Base-by-base conservation (phyloP, 1,140 invertebrate genomes). In the Geopemphigus sp. region DNA sequence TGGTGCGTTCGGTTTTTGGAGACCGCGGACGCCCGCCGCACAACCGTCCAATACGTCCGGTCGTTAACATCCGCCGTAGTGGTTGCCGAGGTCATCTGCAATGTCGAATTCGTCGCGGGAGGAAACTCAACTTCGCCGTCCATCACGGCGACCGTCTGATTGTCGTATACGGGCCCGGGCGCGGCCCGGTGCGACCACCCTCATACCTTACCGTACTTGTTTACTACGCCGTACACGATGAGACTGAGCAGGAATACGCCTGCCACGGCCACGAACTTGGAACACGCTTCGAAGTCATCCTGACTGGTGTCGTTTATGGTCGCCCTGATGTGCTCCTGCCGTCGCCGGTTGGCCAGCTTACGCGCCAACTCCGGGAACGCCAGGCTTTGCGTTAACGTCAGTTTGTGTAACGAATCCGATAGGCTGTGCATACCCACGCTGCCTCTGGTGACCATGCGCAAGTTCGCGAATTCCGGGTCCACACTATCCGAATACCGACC, bases 191-290 rank as follows among this genome's bases (percentile, higher is more conserved):
- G 86, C 85, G 92, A 88, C 88, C 90, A 91, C 61, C 90, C 90
- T 92, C 90, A 92, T 89, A 90, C 91, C 83, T 89, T 87, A 82
- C 91, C 90, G 83, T 92, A 92, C 84, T 92, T 92, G 83, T 92
- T 92, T 29, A 93, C 90, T 3, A 92, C 90, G 15, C 91, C 89
- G 84, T 92, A 92, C 72, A 92, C 91, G 83, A 93, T 86, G 64
- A 92, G 89, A 82, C 90, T 91, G 29, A 92, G 90, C 14, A 92
- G 84, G 81, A 92, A 89, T 24, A 92, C 84, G 1, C 92, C 89
- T 8, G 92, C 85, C 10, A 91, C 90, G 0, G 91, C 92, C 45
- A 92, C 87, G 5, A 83, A 82, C 56, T 83, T 83, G n/a, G 83
- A 83, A 61, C 83, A 82, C 22, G 82, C 82, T 72, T 84, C 83